Conservation (phyloP, 2,797 vertebrate species). For the Poeciliopsis infans region DNA sequence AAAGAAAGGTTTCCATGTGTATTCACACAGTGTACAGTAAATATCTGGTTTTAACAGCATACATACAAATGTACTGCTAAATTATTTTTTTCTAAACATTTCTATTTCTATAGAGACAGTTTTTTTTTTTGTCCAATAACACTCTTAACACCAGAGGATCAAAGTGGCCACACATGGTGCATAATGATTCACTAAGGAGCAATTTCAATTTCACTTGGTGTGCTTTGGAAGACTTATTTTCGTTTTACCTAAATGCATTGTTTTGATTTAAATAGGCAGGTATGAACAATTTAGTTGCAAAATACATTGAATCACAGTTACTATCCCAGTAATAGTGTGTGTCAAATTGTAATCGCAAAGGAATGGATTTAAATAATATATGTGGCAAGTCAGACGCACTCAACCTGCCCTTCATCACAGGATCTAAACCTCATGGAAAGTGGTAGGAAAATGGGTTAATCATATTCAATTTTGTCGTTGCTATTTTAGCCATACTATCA, state of each 20-base stretch:
- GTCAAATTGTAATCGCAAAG: neutral
- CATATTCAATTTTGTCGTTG: neutral
- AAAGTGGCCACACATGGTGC: neutral
- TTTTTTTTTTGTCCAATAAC: neutral
- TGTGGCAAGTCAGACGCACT: neutral
- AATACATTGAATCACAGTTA: neutral
- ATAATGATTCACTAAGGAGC: neutral
- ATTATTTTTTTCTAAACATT: neutral
- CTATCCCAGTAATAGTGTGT: neutral
- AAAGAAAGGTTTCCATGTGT: no score
- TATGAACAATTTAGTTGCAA: neutral
- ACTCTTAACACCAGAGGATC: neutral
- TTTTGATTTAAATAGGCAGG: neutral
- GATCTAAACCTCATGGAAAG: neutral
- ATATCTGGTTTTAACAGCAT: neutral
- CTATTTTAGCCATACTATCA: neutral
- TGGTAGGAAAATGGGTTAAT: neutral
- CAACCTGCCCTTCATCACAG: neutral
- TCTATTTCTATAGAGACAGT: neutral
- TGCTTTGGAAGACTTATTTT: neutral
- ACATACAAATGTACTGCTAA: neutral
- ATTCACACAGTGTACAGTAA: neutral
- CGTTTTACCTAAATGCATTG: neutral
- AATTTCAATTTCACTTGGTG: neutral
- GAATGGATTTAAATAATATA: neutral